Base-by-base conservation (phyloP, 2,888 invertebrate genomes). In the Ephialtes manifestator region DNA sequence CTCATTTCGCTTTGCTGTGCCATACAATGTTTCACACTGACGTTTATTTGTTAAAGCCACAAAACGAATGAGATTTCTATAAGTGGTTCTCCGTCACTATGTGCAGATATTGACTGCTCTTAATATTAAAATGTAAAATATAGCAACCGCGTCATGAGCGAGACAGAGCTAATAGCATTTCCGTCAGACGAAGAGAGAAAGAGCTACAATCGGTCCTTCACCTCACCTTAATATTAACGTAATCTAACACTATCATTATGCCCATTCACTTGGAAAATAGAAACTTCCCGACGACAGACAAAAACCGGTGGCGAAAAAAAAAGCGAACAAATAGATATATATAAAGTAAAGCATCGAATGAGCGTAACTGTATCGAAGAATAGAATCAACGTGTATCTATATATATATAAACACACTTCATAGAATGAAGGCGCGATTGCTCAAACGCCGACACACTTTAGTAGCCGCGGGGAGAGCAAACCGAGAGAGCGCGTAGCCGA, bases 391-490 rank as follows among this genome's bases (percentile, higher is more conserved):
- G 51, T 48, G 39, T 63, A 48, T 55, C 48, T 60, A 74, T 72
- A 70, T 31, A 84, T 20, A 70, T 31, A 84, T 20, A 28, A 31
- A 79, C 70, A 81, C 7, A 67, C 24, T 18, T 46, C 15, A 70
- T 28, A 60, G 31, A 63, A 68, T 58, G 43, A 43, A 74, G 39
- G 35, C 15, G 39, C 35, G 81, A 85, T 81, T 71, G 85, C 70
- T 85, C 70, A 71, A 81, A 79, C 75, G 48, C 81, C 83, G 87
- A 83, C 88, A 88, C 84, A 87, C 87, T 88, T 87, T 84, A 43
- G 67, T 75, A 70, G 80, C 80, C 63, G 74, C 65, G 43, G 53
- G 81, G 68, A 67, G 55, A 60, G 35, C 11, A n/a, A 63, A n/a
- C n/a, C n/a, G 18, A 63, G 46, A 46, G 58, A 60, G 74, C 74